Base-by-base conservation (phyloP, 2,888 invertebrate species). In the Coronaproctus castanopsis region DNA sequence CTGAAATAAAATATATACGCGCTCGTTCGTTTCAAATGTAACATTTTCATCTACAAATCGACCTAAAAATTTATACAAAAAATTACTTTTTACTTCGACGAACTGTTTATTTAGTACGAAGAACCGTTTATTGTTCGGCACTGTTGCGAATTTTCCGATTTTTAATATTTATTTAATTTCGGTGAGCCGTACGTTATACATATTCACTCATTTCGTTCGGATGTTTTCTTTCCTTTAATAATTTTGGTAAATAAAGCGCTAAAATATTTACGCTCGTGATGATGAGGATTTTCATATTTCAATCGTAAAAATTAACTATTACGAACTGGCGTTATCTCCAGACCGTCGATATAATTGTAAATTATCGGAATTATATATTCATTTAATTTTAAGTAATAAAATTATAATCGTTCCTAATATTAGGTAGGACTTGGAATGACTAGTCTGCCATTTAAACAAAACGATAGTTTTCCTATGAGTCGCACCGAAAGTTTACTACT, bases 361-460 rank as follows among this genome's bases (percentile, higher is more conserved):
- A n/a, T n/a, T n/a, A n/a, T n/a, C n/a, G n/a, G n/a, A n/a, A n/a
- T n/a, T n/a, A n/a, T n/a, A n/a, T n/a, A n/a, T n/a, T n/a, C n/a
- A n/a, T n/a, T n/a, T n/a, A n/a, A n/a, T n/a, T n/a, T n/a, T n/a
- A n/a, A n/a, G n/a, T n/a, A n/a, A n/a, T n/a, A n/a, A n/a, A n/a
- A n/a, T n/a, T n/a, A n/a, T n/a, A n/a, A n/a, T n/a, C n/a, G n/a
- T n/a, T n/a, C n/a, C n/a, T n/a, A n/a, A n/a, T n/a, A n/a, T 14
- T 55, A 78, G 66, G 76, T 78, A 52, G 76, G 77, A 49, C 75
- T 78, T 63, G 77, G 78, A 61, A 75, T 77, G 53, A 77, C 78
- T 63, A 79, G 79, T 52, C 79, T 81, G 78, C 74, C 79, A 23
- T 82, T 81, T 70, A 81, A 82, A 66, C 73, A 81, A 68, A 68